Base-by-base conservation (phyloP, 2,888 invertebrate genomes). In the Omphaloscelis lunosa region DNA sequence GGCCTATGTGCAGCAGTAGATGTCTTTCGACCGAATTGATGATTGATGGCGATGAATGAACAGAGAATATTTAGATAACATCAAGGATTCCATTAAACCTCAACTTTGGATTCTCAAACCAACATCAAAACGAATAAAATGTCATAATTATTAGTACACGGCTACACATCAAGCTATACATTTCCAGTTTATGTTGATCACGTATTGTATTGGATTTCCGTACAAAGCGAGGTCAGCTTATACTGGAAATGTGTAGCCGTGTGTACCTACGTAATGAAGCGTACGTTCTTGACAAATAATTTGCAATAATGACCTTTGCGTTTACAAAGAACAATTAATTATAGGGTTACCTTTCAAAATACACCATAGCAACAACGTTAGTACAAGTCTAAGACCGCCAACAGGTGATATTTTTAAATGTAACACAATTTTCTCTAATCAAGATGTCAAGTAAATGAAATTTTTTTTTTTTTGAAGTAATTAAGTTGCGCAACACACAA, bases 381-480 rank as follows among this genome's bases (percentile, higher is more conserved):
- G 34, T 78, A 77, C 17, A 69, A 59, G 45, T 74, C 66, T 34
- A 73, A 62, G 39, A 15, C 39, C 34, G 20, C 34, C 34, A 48
- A 84, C 85, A 82, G 85, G 79, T 85, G 85, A 74, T 69, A 67
- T 67, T 51, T 62, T 77, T 79, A 79, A 76, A 85, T 72, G 59
- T 20, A 61, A 61, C 72, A 65, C 48, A 68, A 72, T 77, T 79
- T 66, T 74, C 59, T 68, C 29, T 59, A 51, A 77, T 85, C 82
- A 72, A 79, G 27, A 75, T 75, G 79, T 82, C 75, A 79, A n/a
- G 66, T 39, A 51, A 56, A 85, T 59, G 53, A 85, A 75, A 73
- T 68, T 72, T 75, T 41, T 71, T n/a, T 75, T 62, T 34, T 68
- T 56, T 1, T 51, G 58, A 53, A 71, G 71, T 75, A 77, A 72